Base-by-base conservation (phyloP, 2,113 vertebrate genomes). In the Oncorhynchus nerka region DNA sequence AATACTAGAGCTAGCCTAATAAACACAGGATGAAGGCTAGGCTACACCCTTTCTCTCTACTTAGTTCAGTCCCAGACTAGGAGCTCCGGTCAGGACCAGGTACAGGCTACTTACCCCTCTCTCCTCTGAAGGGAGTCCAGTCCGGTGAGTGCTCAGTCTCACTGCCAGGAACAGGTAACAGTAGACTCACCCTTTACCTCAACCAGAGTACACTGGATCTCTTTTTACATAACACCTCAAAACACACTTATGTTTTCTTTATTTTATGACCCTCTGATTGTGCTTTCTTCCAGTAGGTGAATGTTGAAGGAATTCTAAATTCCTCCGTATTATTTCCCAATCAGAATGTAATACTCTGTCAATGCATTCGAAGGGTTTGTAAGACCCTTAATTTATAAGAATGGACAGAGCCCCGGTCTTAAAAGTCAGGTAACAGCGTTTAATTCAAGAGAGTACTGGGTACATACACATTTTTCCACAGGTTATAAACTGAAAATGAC, bases 131-230 rank as follows among this genome's bases (percentile, higher is more conserved):
- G 32, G 34, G 68, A 45, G 34, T 20, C 68, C 45, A 76, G 55
- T 80, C 75, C 32, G 88, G 89, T 88, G 90, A 88, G 88, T 88
- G 79, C 79, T 81, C 70, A 74, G 78, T 73, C 71, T 75, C n/a
- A 67, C 74, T 76, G 51, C 80, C 87, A 70, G 78, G 11, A 77
- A 79, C 82, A 91, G 88, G 91, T 91, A 89, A 90, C 73, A 74
- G 8, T 45, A 65, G 8, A 70, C 73, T 68, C 64, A 26, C 67
- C 3, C 12, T 61, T 45, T 34, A 49, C 4, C 57, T 79, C 69
- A n/a, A 22, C 68, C n/a, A 39, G 2, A 55, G 45, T 11, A 26
- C 70, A n/a, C 13, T 20, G 5, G 13, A 8, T 66, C 6, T 67
- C 4, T 67, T 22, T 16, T n/a, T 62, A 22, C 16, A 4, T 62